phyloP scores from a whole-genome alignment of 2,113 vertebrate genomes.

The Brachyhypopomus gauderio region DNA sequence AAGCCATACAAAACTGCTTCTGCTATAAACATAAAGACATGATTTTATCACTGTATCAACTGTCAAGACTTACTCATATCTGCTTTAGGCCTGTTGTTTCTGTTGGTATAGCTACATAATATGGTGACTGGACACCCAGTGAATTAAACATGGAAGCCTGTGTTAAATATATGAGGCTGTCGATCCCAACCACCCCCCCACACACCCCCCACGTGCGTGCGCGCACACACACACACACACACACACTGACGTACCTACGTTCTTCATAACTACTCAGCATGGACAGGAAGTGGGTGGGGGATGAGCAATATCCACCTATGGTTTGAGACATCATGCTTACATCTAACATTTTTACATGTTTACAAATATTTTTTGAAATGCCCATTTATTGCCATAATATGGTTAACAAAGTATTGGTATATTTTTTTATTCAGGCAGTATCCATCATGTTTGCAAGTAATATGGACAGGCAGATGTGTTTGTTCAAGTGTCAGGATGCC shows the following conservation, averaged over 20 bases:
- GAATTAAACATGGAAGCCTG: background rate
- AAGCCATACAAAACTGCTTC: conserved; percentile 55
- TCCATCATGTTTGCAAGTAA: background rate
- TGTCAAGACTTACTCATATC: conserved; percentile 49
- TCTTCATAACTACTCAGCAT: background rate
- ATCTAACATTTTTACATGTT: conserved; percentile 15
- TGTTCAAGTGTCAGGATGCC: conserved; percentile 9
- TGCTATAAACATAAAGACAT: conserved; percentile 57
- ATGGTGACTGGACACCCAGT: conserved; percentile 26
- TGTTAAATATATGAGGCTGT: too few relatives aligned
- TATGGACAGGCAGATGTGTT: conserved; percentile 1
- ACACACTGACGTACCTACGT: background rate
- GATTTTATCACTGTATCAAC: conserved; percentile 46
- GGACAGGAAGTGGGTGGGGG: background rate
- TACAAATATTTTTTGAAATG: background rate
- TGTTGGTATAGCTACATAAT: background rate
- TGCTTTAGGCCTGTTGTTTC: conserved; percentile 16
- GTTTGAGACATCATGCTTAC: background rate
- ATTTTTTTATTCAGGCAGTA: background rate
- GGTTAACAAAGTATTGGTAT: background rate
- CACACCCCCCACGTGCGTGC: too few relatives aligned
- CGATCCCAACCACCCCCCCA: too few relatives aligned
- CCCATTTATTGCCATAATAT: background rate
- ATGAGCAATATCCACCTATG: background rate
- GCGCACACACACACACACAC: background rate